phyloP scores from a whole-genome alignment of 1,140 invertebrate species.

The Medauroidea extradentata region DNA sequence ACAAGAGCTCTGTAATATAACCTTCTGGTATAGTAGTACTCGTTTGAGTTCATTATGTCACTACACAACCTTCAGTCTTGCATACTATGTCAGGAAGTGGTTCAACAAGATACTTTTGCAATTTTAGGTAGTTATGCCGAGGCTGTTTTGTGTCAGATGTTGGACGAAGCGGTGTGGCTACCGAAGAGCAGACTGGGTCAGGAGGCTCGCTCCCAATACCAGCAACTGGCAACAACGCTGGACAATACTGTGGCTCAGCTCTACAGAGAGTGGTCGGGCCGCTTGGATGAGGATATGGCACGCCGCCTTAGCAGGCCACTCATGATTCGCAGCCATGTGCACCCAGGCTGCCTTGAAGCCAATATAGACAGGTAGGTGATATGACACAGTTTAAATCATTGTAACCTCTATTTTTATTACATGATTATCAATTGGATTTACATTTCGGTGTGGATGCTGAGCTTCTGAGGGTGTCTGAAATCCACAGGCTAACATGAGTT shows the following conservation, averaged over 20 bases:
- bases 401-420: too few relatives aligned
- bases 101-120: constrained; percentile 4
- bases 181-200: constrained; percentile 61
- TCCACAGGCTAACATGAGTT: too few relatives aligned
- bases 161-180: constrained; percentile 67
- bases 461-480: too few relatives aligned
- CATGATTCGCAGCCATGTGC: constrained; percentile 59
- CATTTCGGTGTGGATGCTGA: too few relatives aligned
- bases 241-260: constrained; percentile 59
- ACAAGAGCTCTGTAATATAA: too few relatives aligned
- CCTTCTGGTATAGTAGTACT: too few relatives aligned
- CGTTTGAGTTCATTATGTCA: background rate
- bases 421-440: too few relatives aligned
- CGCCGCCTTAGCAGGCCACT: constrained; percentile 63
- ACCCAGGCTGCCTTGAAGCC: constrained; percentile 64
- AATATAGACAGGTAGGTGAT: constrained; percentile 66
- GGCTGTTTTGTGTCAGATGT: constrained; percentile 44
- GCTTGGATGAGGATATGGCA: constrained; percentile 54
- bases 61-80: background rate
- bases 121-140: background rate
- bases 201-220: constrained; percentile 63
- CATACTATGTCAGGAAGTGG: background rate
- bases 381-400: too few relatives aligned
- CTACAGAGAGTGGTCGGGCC: constrained; percentile 58
- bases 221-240: constrained; percentile 58